Evolutionary conservation across 1,140 invertebrate genomes (phyloP), one percentile per base, ranked within the genome.

Genomic region (Sesamia nonagrioides): DNA sequence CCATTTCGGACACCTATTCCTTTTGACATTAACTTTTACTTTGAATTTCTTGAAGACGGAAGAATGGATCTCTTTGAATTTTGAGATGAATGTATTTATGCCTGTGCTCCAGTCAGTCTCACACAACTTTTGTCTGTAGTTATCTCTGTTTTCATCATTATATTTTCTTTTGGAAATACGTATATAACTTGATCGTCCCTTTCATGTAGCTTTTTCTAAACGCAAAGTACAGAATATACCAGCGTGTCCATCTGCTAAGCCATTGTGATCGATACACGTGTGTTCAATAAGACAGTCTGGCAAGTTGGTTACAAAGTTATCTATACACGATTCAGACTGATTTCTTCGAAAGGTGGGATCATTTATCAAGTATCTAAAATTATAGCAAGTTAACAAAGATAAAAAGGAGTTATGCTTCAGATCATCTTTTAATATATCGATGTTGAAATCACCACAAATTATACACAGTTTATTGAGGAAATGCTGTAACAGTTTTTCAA

Each of bases 391-490:
- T 11, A 56, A 27, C 27, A 27, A 27, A 11, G 54, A 21, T 11
- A 21, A 21, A 56, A 56, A 27, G 3, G 27, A 27, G 3, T 27
- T 27, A 27, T 27, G 27, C 3, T 27, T 27, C 27, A 27, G 27
- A 27, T 27, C 27, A 27, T 27, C 9, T 56, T 56, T 56, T 0
- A 40, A 9, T 9, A 40, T 8, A 6, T 40, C 37, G 8, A 63
- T 27, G 13, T 60, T 60, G 15, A 33, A 60, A 35, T 60, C 58
- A 13, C 58, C 58, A 35, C 21, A 60, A 35, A 63, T 63, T 33
- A 63, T 18, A 17, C 60, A 63, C 2, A 40, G 15, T 18, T 63
- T 63, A 42, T 42, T 63, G 60, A 63, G n/a, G n/a, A 63, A 63
- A 18, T 40, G 37, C 15, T 63, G 4, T 9, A 63, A 17, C 6